Conservation (phyloP, 2,888 invertebrate species). For the Helicoverpa assulta region DNA sequence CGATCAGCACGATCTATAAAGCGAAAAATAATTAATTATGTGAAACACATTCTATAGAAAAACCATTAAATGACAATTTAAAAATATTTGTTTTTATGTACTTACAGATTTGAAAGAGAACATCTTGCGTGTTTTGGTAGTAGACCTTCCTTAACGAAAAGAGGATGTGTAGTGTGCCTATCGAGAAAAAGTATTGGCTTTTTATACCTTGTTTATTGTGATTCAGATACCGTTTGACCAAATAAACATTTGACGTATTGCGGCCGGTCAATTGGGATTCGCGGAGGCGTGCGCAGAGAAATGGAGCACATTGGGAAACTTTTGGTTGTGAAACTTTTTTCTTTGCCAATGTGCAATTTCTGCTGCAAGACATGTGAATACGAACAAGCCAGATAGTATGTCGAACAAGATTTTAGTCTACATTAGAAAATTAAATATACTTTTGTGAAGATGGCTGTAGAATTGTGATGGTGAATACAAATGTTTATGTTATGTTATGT, state of each 20-base stretch:
- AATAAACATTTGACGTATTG: constrained; percentile 85
- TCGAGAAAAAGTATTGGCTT: constrained; percentile 77
- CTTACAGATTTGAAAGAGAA: constrained; percentile 88
- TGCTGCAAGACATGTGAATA: constrained; percentile 58
- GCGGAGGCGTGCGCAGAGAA: constrained; percentile 82
- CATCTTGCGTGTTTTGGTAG: constrained; percentile 83
- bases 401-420: constrained; percentile 9
- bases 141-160: constrained; percentile 86
- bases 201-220: constrained; percentile 86
- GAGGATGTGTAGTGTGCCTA: constrained; percentile 83
- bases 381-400: constrained; percentile 14
- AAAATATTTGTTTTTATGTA: constrained; percentile 14
- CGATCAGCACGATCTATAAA: constrained; percentile 84
- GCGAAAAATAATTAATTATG: constrained; percentile 44
- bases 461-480: too few species aligned
- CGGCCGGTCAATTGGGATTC: constrained; percentile 86
- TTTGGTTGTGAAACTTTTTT: constrained; percentile 78
- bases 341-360: constrained; percentile 52
- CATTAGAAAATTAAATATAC: background rate
- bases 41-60: background rate
- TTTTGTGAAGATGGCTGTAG: too few species aligned
- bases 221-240: constrained; percentile 83
- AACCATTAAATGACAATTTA: background rate
- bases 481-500: too few species aligned
- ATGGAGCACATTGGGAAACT: constrained; percentile 87